A percentile compares a stretch with the other conserved stretches of the same genome.
These are phyloP conservation scores for Drosophila limbata DNA, from an alignment of 2,888 invertebrate species.

Conservation along the genomic window DNA sequence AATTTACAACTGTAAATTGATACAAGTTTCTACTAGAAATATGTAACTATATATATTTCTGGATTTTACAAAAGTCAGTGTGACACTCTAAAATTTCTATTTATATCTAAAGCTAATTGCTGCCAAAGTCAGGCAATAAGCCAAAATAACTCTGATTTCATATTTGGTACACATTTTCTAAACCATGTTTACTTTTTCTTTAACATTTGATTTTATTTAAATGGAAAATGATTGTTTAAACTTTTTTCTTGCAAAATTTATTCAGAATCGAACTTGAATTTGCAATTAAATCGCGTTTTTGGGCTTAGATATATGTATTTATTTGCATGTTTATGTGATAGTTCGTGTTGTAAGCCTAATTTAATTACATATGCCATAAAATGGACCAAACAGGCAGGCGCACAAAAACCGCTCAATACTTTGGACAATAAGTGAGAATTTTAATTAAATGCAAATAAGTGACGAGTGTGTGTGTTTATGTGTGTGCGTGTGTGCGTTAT, in stretches of 20 bases:
- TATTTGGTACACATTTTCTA: not conserved
- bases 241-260: slow-evolving; percentile 31
- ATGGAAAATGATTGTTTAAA: slow-evolving; percentile 15
- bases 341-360: slow-evolving; percentile 63
- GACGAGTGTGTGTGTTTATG: slow-evolving; percentile 34
- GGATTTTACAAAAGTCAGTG: no score
- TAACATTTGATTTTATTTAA: not conserved
- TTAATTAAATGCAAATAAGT: slow-evolving; percentile 77
- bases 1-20: not conserved
- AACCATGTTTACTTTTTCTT: not conserved
- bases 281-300: slow-evolving; percentile 65
- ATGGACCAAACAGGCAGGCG: slow-evolving; percentile 43
- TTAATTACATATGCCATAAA: slow-evolving; percentile 73
- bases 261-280: slow-evolving; percentile 56
- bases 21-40: not conserved
- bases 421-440: slow-evolving; percentile 72
- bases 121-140: not conserved
- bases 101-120: not conserved
- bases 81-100: no score
- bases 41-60: no score
- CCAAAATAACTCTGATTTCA: not conserved
- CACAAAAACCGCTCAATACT: slow-evolving; percentile 53
- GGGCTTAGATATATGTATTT: slow-evolving; percentile 6
- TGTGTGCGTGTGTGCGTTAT: slow-evolving; percentile 38
- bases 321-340: slow-evolving; percentile 16